Evolutionary conservation across 2,888 invertebrate species (phyloP).

Genomic region (Lasioglossum figueresi): DNA sequence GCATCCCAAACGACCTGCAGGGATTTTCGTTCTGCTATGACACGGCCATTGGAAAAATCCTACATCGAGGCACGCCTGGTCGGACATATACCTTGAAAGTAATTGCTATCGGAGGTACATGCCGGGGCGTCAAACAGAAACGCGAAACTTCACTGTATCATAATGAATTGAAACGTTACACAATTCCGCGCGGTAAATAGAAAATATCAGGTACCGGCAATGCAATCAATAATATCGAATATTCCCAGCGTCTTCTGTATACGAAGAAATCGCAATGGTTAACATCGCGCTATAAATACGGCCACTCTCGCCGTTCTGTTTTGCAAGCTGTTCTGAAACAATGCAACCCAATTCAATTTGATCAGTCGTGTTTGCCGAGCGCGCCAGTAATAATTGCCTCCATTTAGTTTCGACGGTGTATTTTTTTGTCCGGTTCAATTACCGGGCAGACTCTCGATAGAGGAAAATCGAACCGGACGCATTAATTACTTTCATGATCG

Average conservation of each 20-base stretch:
- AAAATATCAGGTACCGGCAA: conserved; percentile 34
- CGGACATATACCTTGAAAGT: conserved; percentile 24
- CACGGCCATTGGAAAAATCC: conserved; percentile 42
- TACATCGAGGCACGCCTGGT: not conserved
- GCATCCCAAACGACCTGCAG: conserved; percentile 51
- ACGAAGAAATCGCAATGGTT: conserved; percentile 31
- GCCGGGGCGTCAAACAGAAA: not conserved
- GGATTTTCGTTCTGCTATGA: conserved; percentile 47
- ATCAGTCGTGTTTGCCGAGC: conserved; percentile 14
- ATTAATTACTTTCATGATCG: conserved; percentile 56
- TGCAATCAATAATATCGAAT: conserved; percentile 58
- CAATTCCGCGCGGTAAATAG: conserved; percentile 55
- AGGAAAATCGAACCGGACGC: conserved; percentile 20
- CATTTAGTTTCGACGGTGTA: conserved; percentile 44
- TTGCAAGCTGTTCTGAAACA: conserved; percentile 61
- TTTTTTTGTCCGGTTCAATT: conserved; percentile 27
- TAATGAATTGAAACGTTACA: conserved; percentile 51
- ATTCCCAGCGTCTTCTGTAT: conserved; percentile 1
- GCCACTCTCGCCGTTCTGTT: conserved; percentile 41
- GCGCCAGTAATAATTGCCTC: conserved; percentile 55
- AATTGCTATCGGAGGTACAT: conserved; percentile 43
- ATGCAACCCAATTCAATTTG: conserved; percentile 53
- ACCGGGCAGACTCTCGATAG: not conserved
- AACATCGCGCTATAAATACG: conserved; percentile 41
- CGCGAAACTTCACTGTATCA: not conserved